Conservation (phyloP, 2,113 vertebrate genomes). For the Parus major region DNA sequence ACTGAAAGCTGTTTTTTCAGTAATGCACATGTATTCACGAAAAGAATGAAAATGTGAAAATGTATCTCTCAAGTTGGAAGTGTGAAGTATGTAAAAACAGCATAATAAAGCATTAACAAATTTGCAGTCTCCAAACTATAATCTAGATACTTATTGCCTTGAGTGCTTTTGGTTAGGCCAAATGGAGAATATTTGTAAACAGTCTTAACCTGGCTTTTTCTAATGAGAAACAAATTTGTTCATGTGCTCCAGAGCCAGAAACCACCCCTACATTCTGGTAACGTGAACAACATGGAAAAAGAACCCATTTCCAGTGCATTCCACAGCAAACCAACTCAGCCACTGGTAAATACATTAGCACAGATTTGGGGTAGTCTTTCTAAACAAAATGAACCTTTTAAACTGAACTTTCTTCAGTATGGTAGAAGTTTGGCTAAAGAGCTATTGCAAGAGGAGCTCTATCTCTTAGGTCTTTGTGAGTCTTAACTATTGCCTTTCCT, state of each 20-base stretch:
- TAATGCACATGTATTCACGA: not conserved
- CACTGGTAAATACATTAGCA: not conserved
- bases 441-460: not conserved
- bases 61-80: not conserved
- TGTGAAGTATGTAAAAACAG: not conserved
- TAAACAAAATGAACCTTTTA: not conserved
- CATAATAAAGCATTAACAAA: not conserved
- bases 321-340: not conserved
- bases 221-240: not conserved
- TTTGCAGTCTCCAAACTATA: not conserved
- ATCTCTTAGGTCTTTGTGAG: not conserved
- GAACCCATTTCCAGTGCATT: not conserved
- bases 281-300: not conserved
- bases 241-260: not conserved
- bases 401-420: not conserved
- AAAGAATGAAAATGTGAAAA: constrained; percentile 1
- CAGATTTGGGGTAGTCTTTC: not conserved
- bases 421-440: not conserved
- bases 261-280: not conserved
- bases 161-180: not conserved
- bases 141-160: not conserved
- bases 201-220: not conserved
- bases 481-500: not conserved
- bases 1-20: not conserved
- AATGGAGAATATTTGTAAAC: not conserved